phyloP scores from a whole-genome alignment of 2,888 invertebrate genomes.

The Scaptomyza flava region DNA sequence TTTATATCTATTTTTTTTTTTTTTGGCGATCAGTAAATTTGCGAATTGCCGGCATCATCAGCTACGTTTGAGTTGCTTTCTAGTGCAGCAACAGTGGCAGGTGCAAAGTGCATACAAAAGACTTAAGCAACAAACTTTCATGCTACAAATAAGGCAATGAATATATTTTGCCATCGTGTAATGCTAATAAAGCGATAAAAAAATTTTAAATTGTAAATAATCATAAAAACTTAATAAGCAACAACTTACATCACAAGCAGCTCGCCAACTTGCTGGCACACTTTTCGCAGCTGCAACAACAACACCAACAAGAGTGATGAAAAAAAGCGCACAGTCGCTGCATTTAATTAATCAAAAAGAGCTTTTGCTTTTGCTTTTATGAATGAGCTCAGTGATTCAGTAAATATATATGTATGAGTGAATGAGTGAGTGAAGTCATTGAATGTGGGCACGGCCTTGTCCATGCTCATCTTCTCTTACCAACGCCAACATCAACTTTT shows the following conservation, averaged over 20 bases:
- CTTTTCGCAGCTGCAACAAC: constrained; percentile 59
- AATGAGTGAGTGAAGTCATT: constrained; percentile 51
- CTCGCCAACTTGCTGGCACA: constrained; percentile 66
- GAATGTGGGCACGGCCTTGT: constrained; percentile 47
- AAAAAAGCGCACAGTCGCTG: constrained; percentile 56
- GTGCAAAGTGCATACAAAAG: constrained; percentile 65
- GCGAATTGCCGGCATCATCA: constrained; percentile 44
- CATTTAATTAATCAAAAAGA: constrained; percentile 77
- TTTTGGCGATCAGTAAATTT: constrained; percentile 33
- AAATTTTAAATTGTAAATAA: constrained; percentile 36
- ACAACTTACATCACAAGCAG: constrained; percentile 64
- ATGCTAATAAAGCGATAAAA: constrained; percentile 70
- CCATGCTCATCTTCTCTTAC: constrained; percentile 22
- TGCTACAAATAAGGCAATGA: constrained; percentile 25
- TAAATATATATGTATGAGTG: constrained; percentile 51
- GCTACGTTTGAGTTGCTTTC: constrained; percentile 64
- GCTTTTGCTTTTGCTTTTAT: constrained; percentile 67
- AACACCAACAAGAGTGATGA: constrained; percentile 21
- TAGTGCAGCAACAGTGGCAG: constrained; percentile 43
- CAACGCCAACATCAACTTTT: constrained; percentile 53
- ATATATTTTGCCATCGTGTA: constrained; percentile 45
- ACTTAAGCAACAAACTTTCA: constrained; percentile 63
- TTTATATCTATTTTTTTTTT: constrained; percentile 12
- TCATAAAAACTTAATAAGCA: constrained; percentile 40
- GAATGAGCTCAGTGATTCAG: constrained; percentile 64